Evolutionary conservation across 2,113 vertebrate species (phyloP).

Genomic region (Ceyx cyanopectus): DNA sequence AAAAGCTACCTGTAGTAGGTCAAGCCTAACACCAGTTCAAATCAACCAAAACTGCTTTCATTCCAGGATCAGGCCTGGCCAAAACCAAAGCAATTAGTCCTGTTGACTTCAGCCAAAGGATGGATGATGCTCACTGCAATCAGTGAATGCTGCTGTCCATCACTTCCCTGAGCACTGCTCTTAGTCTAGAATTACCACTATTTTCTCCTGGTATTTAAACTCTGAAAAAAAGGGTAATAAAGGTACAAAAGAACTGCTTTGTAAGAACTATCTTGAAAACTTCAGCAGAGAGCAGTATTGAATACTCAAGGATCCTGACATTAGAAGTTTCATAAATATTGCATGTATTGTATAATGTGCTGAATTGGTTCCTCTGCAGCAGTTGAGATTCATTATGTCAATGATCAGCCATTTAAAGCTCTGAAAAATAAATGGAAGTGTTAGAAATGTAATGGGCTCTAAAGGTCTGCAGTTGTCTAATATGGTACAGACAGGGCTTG

Average conservation of each 20-base stretch:
- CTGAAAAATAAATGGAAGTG: not conserved
- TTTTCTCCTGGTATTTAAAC: not conserved
- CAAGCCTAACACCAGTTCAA: not conserved
- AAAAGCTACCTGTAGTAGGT: not conserved
- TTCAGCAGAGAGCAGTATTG: not conserved
- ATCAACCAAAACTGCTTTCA: not conserved
- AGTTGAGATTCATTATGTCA: not conserved
- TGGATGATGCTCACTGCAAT: not conserved
- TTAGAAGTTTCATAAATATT: conserved; percentile 27
- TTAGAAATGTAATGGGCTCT: not conserved
- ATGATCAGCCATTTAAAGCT: not conserved
- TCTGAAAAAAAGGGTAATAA: not conserved
- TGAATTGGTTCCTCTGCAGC: conserved; percentile 14
- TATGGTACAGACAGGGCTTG: not conserved
- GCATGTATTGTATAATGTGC: not conserved
- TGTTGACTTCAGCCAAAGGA: not conserved
- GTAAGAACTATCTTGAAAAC: not conserved
- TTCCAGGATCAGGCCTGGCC: not conserved
- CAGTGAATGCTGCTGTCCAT: not conserved
- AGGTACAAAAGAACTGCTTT: not conserved
- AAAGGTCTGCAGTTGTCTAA: not conserved
- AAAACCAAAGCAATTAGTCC: not conserved
- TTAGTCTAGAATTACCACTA: not conserved
- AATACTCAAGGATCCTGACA: not conserved
- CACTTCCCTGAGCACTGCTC: not conserved